Conservation (phyloP, 2,113 vertebrate genomes). For the Ranitomeya variabilis region DNA sequence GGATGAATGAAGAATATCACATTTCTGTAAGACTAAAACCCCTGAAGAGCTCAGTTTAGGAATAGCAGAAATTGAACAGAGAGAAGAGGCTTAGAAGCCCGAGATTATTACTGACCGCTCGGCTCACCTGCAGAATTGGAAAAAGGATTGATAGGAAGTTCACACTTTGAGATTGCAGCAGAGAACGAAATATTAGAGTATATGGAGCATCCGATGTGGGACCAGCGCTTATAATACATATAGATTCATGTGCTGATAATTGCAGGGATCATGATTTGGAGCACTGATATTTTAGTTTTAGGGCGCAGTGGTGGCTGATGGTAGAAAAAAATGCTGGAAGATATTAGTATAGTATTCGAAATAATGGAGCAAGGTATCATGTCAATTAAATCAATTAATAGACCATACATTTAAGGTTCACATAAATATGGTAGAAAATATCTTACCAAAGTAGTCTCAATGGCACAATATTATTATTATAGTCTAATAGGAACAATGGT, state of each 20-base stretch:
- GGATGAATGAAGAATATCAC: slow-evolving; percentile 11
- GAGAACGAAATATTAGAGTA: background rate
- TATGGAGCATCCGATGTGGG: background rate
- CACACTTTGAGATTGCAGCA: background rate
- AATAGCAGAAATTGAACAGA: slow-evolving; percentile 3
- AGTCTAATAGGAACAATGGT: no score
- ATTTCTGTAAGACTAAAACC: slow-evolving; percentile 19
- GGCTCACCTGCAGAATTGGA: background rate
- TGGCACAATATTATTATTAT: no score
- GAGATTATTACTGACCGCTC: background rate
- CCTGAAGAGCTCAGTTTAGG: slow-evolving; percentile 10
- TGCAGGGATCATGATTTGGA: background rate
- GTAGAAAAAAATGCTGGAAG: background rate
- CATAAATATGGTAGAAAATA: no score
- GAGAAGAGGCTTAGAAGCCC: background rate
- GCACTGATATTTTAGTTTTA: background rate
- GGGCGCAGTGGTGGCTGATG: background rate
- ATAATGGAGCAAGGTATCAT: no score
- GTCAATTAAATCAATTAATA: no score
- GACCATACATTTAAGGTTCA: no score
- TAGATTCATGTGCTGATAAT: background rate
- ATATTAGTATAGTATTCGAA: background rate
- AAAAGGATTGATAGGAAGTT: background rate
- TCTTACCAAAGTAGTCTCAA: no score
- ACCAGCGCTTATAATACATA: background rate